Evolutionary conservation across 2,797 vertebrate genomes (phyloP).

Genomic region (Coranthus polyacanthus): DNA sequence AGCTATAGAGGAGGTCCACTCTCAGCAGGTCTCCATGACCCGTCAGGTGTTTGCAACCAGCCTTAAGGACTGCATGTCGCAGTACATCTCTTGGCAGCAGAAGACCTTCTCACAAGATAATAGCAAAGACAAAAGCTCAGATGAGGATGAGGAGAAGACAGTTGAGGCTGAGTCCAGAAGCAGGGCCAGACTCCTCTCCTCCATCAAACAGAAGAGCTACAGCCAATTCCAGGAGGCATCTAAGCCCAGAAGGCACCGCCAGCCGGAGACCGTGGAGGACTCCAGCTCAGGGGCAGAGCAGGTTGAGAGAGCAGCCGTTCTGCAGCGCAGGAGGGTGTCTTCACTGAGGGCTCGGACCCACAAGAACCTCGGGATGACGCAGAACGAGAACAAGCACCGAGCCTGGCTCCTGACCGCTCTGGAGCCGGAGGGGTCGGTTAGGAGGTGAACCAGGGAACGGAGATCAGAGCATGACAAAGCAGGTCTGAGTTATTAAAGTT

Average conservation of each 20-base stretch:
- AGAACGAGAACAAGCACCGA: slow-evolving; percentile 4
- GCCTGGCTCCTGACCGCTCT: slow-evolving; percentile 67
- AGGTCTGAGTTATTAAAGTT: background rate
- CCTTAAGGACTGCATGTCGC: slow-evolving; percentile 28
- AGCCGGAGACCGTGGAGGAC: slow-evolving; percentile 25
- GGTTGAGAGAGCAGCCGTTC: background rate
- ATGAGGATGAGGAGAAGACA: background rate
- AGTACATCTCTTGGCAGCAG: slow-evolving; percentile 71
- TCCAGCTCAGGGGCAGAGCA: slow-evolving; percentile 9
- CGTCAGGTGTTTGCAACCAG: slow-evolving; percentile 23
- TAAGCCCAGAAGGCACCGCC: slow-evolving; percentile 54
- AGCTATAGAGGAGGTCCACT: slow-evolving; percentile 15
- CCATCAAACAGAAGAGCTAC: slow-evolving; percentile 78
- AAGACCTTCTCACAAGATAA: slow-evolving; percentile 36
- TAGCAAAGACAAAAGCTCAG: background rate
- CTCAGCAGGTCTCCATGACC: slow-evolving; percentile 31
- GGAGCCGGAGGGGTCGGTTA: background rate
- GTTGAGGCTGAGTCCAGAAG: slow-evolving; percentile 16
- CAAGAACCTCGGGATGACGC: slow-evolving; percentile 36
- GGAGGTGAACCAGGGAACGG: no score
- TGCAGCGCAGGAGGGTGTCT: background rate
- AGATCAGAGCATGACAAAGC: no score
- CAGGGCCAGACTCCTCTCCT: slow-evolving; percentile 64
- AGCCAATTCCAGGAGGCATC: slow-evolving; percentile 13
- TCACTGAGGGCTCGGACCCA: slow-evolving; percentile 67